Base-by-base conservation (phyloP, 2,888 invertebrate genomes). In the Leptinotarsa rubiginosa region DNA sequence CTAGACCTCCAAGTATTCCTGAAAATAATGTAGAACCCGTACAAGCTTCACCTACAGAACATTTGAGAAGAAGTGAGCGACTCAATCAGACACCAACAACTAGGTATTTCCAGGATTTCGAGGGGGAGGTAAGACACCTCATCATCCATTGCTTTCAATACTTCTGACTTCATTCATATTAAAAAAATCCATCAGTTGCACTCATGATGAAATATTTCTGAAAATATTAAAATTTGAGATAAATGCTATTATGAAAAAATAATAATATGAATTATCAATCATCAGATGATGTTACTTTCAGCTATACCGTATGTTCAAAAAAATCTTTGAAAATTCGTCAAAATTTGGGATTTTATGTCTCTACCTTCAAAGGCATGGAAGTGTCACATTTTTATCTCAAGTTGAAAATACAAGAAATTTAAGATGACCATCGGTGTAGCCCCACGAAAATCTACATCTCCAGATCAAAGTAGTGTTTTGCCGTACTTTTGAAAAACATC, bases 61-160 rank as follows among this genome's bases (percentile, higher is more conserved):
- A 41, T 31, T 41, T 65, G 65, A 65, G 65, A 41, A 65, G 41
- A 65, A 65, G 65, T 65, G 1, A 47, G 18, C 31, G 65, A 65
- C 47, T 41, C 7, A 65, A 41, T 65, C 41, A 65, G 12, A 31
- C n/a, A 65, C 47, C 65, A 65, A n/a, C 12, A 10, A 65, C 65
- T 65, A 65, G 65, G 41, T 65, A 65, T 65, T 65, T 31, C 65
- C 65, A 65, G 65, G 65, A 65, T n/a, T 31, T 47, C 47, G 2
- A 65, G 65, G 65, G 47, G 18, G 47, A 64, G 64, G 65, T 65
- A 18, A 65, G 65, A 65, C 18, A 65, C 16, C 2, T 65, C n/a
- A 65, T 65, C 25, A 65, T 65, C 65, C 56, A 56, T 10, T 56
- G 20, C 56, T 10, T 56, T 4, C 13, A 56, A 56, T 56, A 20